Evolutionary conservation across 2,888 invertebrate genomes (phyloP).

Genomic region (Pollenia angustigena): DNA sequence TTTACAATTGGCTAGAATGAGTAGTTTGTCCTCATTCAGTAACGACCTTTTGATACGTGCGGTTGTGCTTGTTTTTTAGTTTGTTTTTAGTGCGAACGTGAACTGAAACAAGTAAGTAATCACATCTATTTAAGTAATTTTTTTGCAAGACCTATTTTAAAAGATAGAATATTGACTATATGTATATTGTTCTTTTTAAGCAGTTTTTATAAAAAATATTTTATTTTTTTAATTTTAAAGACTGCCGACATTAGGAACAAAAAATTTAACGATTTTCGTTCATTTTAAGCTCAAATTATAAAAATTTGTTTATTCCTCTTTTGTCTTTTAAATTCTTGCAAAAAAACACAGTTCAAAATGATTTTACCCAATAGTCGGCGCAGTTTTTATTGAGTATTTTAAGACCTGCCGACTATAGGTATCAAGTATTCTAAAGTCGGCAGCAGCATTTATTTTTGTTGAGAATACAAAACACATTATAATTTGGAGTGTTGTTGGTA

Average conservation of each 20-base stretch:
- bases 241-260: slow-evolving; percentile 45
- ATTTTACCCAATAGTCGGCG: too few relatives aligned
- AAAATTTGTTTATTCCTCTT: background rate
- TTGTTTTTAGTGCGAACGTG: background rate
- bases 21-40: background rate
- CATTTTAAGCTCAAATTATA: background rate
- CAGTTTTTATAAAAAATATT: background rate
- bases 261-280: background rate
- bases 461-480: too few relatives aligned
- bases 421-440: too few relatives aligned
- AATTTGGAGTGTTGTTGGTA: too few relatives aligned
- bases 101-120: slow-evolving; percentile 10
- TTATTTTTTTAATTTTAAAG: background rate
- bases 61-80: too few relatives aligned
- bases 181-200: background rate
- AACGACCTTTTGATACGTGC: background rate
- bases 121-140: background rate
- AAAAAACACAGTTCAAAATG: background rate
- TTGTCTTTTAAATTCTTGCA: background rate
- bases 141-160: background rate
- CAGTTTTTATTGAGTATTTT: too few relatives aligned
- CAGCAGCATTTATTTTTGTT: too few relatives aligned
- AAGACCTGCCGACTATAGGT: too few relatives aligned
- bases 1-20: too few relatives aligned
- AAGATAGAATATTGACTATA: background rate